These are phyloP conservation scores for Cremastinae sp. DNA, from an alignment of 2,888 invertebrate species.

Conservation along the genomic window DNA sequence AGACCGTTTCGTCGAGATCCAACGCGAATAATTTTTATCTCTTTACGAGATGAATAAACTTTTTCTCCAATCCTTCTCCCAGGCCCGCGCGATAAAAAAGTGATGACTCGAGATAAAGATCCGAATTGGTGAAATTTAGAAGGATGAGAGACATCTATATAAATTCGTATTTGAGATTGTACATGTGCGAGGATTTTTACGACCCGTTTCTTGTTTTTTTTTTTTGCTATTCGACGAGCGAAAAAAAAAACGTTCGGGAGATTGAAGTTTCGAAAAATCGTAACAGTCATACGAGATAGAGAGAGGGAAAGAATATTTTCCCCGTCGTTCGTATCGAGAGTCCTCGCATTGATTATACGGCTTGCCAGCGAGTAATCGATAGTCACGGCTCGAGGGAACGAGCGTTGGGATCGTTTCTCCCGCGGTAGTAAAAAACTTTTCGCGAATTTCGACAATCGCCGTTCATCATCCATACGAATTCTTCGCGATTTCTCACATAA, in stretches of 20 bases:
- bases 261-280: slow-evolving; percentile 1
- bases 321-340: slow-evolving; percentile 29
- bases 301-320: slow-evolving; percentile 9
- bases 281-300: slow-evolving; percentile 5
- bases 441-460: slow-evolving; percentile 16
- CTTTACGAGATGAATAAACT: slow-evolving; percentile 12
- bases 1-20: not conserved
- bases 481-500: not conserved
- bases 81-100: too few species aligned
- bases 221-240: too few species aligned
- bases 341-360: slow-evolving; percentile 31
- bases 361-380: slow-evolving; percentile 50
- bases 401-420: slow-evolving; percentile 22
- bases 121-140: too few species aligned
- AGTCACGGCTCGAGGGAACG: slow-evolving; percentile 41
- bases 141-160: too few species aligned
- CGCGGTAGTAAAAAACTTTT: slow-evolving; percentile 5
- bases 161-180: too few species aligned
- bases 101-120: too few species aligned
- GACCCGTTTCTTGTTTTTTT: too few species aligned
- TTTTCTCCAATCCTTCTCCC: too few species aligned
- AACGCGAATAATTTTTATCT: not conserved
- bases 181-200: too few species aligned
- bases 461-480: slow-evolving; percentile 14
- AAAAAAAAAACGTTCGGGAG: not conserved